Evolutionary conservation across 2,888 invertebrate genomes (phyloP).

Genomic region (Orthosia incerta): DNA sequence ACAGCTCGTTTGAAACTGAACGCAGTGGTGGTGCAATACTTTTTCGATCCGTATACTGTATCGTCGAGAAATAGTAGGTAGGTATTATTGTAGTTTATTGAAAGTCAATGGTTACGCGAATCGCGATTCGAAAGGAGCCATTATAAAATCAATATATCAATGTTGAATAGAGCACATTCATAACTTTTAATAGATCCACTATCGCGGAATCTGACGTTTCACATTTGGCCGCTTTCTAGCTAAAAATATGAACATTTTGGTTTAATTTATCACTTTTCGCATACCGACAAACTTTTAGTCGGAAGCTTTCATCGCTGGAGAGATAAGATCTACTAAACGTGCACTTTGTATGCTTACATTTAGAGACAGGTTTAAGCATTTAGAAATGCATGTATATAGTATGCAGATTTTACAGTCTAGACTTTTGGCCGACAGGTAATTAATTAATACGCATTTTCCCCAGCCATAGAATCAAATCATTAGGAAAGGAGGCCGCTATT

Average conservation of each 20-base stretch:
- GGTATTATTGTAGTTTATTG: neutral
- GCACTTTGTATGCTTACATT: conserved; percentile 20
- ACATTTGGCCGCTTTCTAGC: conserved; percentile 34
- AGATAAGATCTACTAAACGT: conserved; percentile 11
- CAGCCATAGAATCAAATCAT: neutral
- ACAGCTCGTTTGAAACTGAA: conserved; percentile 6
- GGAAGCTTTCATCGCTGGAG: conserved; percentile 10
- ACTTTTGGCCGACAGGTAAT: neutral
- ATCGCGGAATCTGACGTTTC: conserved; percentile 22
- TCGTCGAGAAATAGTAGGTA: neutral
- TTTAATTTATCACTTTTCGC: conserved; percentile 29
- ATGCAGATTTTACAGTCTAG: conserved; percentile 7
- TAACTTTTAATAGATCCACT: conserved; percentile 16
- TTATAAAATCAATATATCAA: conserved; percentile 27
- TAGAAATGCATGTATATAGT: conserved; percentile 14
- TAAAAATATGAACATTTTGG: conserved; percentile 41
- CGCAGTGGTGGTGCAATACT: neutral
- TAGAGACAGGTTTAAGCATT: conserved; percentile 11
- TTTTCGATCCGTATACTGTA: neutral
- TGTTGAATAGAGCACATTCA: conserved; percentile 29
- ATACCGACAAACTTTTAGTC: conserved; percentile 16
- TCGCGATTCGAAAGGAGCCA: conserved; percentile 19
- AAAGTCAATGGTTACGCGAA: conserved; percentile 1
- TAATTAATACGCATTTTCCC: conserved; percentile 8
- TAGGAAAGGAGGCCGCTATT: neutral